These are phyloP conservation scores for Ramphastos sulfuratus DNA, from an alignment of 2,113 vertebrate genomes.

Conservation along the genomic window DNA sequence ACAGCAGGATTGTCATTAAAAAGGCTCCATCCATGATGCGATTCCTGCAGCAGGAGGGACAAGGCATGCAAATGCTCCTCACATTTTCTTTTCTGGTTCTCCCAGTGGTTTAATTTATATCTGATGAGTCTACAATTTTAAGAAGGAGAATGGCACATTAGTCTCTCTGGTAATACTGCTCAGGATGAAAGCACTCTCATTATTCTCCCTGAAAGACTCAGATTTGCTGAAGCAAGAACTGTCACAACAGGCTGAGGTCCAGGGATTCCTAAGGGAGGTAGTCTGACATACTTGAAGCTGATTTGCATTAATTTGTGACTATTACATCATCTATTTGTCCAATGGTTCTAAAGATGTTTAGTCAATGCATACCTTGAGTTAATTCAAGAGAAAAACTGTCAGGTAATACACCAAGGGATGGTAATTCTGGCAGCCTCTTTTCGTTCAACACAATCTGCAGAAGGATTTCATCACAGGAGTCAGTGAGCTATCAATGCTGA, in stretches of 20 bases:
- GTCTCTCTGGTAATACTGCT: background rate
- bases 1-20: background rate
- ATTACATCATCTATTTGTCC: background rate
- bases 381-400: background rate
- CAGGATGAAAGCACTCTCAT: background rate
- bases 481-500: background rate
- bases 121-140: background rate
- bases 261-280: conserved; percentile 23
- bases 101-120: background rate
- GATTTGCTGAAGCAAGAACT: conserved; percentile 12
- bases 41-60: background rate
- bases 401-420: background rate
- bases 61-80: background rate
- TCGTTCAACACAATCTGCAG: background rate
- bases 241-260: conserved; percentile 43
- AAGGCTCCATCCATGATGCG: fast-evolving
- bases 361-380: conserved; percentile 43
- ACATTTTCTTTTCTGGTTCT: background rate
- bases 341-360: background rate
- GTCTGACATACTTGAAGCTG: background rate
- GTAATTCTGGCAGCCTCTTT: background rate
- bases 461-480: background rate
- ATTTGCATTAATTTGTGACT: background rate
- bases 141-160: background rate
- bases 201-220: background rate